Percentiles rank a stretch among this genome's conserved stretches.
These are phyloP conservation scores for Caenorhabditis plicata DNA, from an alignment of 2,888 invertebrate genomes.

Conservation along the genomic window DNA sequence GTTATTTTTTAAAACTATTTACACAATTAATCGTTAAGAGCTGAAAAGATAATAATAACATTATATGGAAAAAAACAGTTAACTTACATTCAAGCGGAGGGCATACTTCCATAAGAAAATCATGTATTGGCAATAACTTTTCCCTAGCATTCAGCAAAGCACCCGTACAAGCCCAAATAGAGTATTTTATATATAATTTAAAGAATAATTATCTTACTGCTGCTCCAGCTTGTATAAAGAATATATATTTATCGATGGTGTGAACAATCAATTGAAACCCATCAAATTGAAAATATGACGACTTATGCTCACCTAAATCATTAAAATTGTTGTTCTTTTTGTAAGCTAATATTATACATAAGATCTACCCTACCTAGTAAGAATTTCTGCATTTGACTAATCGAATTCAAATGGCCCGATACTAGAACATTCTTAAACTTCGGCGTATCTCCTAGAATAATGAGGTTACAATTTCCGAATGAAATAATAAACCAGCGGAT, in stretches of 20 bases:
- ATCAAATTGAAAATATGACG: slow-evolving; percentile 19
- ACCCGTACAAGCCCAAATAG: slow-evolving; percentile 22
- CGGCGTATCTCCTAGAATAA: slow-evolving; percentile 11
- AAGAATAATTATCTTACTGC: slow-evolving; percentile 1
- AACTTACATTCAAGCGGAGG: slow-evolving; percentile 23
- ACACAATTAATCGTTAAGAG: background rate
- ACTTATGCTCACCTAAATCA: slow-evolving; percentile 18
- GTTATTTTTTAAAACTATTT: background rate
- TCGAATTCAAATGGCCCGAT: slow-evolving; percentile 12
- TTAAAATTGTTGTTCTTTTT: background rate
- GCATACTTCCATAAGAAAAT: slow-evolving; percentile 17
- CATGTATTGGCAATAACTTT: slow-evolving; percentile 20
- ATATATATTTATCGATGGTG: slow-evolving; percentile 17
- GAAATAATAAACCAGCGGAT: slow-evolving; percentile 23
- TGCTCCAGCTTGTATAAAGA: slow-evolving; percentile 19
- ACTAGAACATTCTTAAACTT: slow-evolving; percentile 11
- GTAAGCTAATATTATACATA: background rate
- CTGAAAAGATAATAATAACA: background rate
- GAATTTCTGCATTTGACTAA: slow-evolving; percentile 26
- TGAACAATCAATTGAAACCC: slow-evolving; percentile 18
- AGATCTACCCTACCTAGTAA: slow-evolving; percentile 9
- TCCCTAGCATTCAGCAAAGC: slow-evolving; percentile 22
- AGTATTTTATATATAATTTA: background rate
- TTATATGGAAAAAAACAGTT: background rate
- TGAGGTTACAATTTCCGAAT: background rate